Base-by-base conservation (phyloP, 2,888 invertebrate species). In the Sthenelais limicola region DNA sequence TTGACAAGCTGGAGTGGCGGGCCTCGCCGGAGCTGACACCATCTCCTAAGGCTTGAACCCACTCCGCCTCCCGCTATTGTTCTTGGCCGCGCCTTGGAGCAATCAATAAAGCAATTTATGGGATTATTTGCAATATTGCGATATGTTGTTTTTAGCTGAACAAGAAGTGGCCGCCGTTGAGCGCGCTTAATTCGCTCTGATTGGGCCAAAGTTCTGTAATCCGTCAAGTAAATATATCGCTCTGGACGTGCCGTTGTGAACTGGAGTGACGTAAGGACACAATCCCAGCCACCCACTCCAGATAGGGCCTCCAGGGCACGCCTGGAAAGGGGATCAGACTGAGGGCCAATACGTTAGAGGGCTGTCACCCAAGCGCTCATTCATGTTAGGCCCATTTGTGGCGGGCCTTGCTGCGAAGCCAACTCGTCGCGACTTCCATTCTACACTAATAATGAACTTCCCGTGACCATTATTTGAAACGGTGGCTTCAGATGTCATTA, bases 81-180 rank as follows among this genome's bases (percentile, higher is more conserved):
- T 62, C 62, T 62, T 62, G 62, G 62, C 62, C 62, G 62, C 62
- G 24, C 62, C 15, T 35, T 32, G 28, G 24, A 21, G 62, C 62
- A 62, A 62, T 62, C 62, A 62, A 62, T 62, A 62, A 62, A 62
- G 62, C 62, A 62, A 62, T 62, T 62, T 62, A 62, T 62, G 62
- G 62, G 62, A 62, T 62, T 62, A 62, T 62, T 62, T 62, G 62
- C 62, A 62, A 62, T 62, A 62, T 62, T 62, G 62, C 62, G 62
- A 62, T 62, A 62, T 62, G 62, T 62, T 62, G 62, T 35, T 62
- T 62, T 62, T 62, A 62, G 38, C 38, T 43, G 62, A 62, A 62
- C 62, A 62, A 43, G 43, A 62, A 32, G 30, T n/a, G 56, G n/a
- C 38, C 62, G 38, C 24, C 62, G 35, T 24, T 43, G 38, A 38